These are phyloP conservation scores for Aix galericulata DNA, from an alignment of 2,113 vertebrate genomes.

Conservation along the genomic window DNA sequence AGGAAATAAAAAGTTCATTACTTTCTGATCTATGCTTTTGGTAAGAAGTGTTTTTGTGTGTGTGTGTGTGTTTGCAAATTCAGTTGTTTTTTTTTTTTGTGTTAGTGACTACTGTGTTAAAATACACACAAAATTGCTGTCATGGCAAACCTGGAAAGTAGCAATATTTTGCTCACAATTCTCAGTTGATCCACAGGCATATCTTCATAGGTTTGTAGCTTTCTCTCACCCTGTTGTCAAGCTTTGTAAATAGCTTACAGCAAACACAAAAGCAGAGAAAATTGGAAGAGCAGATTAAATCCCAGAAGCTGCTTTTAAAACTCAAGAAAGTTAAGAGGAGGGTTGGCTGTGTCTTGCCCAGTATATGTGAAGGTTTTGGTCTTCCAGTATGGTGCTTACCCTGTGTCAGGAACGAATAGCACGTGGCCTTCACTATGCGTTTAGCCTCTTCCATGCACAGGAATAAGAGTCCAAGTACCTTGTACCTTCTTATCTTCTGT, in stretches of 20 bases:
- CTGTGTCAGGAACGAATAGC: not conserved
- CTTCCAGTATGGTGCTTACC: not conserved
- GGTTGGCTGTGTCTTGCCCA: not conserved
- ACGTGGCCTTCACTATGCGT: not conserved
- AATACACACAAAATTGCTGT: not conserved
- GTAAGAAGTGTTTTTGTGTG: not conserved
- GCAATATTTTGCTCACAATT: not conserved
- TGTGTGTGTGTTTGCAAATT: not conserved
- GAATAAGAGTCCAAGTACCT: not conserved
- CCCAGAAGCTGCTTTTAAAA: not conserved
- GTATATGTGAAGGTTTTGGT: not conserved
- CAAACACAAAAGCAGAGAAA: not conserved
- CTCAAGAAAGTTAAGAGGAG: not conserved
- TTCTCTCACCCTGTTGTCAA: not conserved
- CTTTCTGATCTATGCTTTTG: not conserved
- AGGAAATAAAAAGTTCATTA: not conserved
- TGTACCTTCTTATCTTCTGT: conserved; percentile 12
- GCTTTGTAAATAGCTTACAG: not conserved
- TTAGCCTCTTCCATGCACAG: not conserved
- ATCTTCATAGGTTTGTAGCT: not conserved
- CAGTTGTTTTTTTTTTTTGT: not conserved
- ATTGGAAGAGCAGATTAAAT: not conserved
- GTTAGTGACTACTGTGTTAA: not conserved
- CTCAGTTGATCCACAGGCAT: not conserved
- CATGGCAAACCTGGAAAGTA: not conserved